Percentiles rank a stretch among this genome's conserved stretches.
Conservation (phyloP, 2,113 vertebrate genomes). For the Oriolus oriolus region DNA sequence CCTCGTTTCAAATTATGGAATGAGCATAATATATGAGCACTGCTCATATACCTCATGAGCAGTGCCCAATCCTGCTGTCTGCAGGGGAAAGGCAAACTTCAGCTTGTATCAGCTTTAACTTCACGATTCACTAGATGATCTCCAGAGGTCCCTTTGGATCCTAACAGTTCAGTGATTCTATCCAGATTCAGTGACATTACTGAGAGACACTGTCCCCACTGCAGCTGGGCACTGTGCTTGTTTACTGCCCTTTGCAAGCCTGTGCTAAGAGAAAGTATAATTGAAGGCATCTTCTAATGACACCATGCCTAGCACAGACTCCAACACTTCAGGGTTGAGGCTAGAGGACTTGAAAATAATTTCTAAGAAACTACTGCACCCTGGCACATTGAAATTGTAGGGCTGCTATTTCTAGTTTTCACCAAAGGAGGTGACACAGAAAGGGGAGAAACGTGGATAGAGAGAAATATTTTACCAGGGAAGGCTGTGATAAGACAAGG, state of each 20-base stretch:
- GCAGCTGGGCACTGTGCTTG: neutral
- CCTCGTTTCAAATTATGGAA: accelerated
- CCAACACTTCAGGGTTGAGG: neutral
- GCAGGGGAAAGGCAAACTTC: neutral
- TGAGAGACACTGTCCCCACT: neutral
- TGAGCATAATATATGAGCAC: no score
- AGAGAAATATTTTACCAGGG: neutral
- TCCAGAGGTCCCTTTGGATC: neutral
- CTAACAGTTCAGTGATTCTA: neutral
- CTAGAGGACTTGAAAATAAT: neutral
- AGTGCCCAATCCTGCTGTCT: neutral
- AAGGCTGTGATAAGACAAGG: neutral
- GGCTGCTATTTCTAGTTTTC: neutral
- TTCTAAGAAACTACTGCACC: neutral
- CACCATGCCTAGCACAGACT: neutral
- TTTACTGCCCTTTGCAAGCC: neutral
- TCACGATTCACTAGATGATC: no score
- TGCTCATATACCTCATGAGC: neutral
- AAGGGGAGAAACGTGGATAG: neutral
- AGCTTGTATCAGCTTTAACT: neutral
- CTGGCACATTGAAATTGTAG: neutral
- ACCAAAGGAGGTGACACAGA: neutral
- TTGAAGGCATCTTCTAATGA: neutral
- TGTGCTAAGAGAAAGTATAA: neutral
- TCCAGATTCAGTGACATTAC: neutral